Conservation (phyloP, 2,113 vertebrate species). For the Oreochromis spilurus region DNA sequence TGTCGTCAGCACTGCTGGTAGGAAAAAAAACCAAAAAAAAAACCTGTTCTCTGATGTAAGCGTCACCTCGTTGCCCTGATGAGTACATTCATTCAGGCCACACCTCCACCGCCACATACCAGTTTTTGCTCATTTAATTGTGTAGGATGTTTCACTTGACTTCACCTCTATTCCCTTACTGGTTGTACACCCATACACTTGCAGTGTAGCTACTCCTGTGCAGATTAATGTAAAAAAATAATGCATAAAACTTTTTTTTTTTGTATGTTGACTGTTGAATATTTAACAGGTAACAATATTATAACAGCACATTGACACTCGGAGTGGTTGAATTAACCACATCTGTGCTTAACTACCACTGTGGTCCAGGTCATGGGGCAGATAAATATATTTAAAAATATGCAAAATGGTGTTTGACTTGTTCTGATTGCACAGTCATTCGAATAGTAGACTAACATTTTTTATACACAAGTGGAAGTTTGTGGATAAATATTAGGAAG, state of each 20-base stretch:
- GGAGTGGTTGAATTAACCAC: conserved; percentile 27
- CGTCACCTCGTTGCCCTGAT: background rate
- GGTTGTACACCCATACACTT: background rate
- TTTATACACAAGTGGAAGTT: background rate
- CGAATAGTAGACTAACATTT: background rate
- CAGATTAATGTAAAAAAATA: background rate
- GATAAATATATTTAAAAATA: conserved; percentile 35
- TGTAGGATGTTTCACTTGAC: background rate
- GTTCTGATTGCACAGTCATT: conserved; percentile 63
- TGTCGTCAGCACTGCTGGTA: background rate
- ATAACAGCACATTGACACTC: conserved; percentile 29
- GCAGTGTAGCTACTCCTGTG: background rate
- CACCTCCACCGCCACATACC: background rate
- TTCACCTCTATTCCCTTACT: background rate
- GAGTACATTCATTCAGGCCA: background rate
- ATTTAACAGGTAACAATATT: conserved; percentile 10
- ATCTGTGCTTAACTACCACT: conserved; percentile 35
- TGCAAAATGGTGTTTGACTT: conserved; percentile 56
- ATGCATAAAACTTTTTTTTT: background rate
- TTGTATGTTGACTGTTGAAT: conserved; percentile 7
- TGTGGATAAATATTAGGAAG: conserved; percentile 58
- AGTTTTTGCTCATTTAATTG: background rate
- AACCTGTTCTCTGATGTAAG: background rate
- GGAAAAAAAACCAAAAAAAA: background rate
- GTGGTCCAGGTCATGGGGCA: conserved; percentile 10